Evolutionary conservation across 2,113 vertebrate species (phyloP).

Genomic region (Hyperopisus bebe): DNA sequence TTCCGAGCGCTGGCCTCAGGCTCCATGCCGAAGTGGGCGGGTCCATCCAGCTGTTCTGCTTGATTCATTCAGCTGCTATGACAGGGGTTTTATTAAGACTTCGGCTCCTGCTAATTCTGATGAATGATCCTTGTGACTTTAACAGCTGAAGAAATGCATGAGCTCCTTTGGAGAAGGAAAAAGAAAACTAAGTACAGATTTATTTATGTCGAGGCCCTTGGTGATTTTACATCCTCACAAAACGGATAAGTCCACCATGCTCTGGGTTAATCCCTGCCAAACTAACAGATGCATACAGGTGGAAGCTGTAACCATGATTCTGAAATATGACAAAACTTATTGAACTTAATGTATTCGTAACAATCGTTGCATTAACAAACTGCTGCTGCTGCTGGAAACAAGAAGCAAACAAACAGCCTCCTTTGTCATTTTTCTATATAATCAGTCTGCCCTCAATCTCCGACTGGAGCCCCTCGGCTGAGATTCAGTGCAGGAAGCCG

Average conservation of each 20-base stretch:
- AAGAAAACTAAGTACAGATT: not conserved
- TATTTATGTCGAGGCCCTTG: not conserved
- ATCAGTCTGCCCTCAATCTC: not conserved
- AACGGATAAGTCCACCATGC: not conserved
- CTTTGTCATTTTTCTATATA: slow-evolving; percentile 7
- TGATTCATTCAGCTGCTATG: not conserved
- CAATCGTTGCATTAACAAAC: not conserved
- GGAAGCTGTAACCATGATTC: not conserved
- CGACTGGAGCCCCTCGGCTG: slow-evolving; percentile 29
- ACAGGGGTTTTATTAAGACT: too few relatives aligned
- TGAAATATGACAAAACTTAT: not conserved
- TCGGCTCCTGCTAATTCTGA: not conserved
- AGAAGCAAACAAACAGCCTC: not conserved
- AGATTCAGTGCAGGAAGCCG: not conserved
- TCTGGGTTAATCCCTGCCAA: not conserved
- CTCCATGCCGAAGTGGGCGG: not conserved
- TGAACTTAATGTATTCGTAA: not conserved
- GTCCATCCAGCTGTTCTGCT: not conserved
- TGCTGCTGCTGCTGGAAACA: not conserved
- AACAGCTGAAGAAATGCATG: not conserved
- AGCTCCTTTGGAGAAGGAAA: not conserved
- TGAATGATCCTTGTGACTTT: not conserved
- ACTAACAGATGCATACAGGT: slow-evolving; percentile 1
- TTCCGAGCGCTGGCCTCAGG: not conserved
- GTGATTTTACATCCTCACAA: not conserved